Evolutionary conservation across 64 coral and sea anemone genomes (phyloP), one percentile per base, ranked within the genome.

Genomic region (Actinia tenebrosa): DNA sequence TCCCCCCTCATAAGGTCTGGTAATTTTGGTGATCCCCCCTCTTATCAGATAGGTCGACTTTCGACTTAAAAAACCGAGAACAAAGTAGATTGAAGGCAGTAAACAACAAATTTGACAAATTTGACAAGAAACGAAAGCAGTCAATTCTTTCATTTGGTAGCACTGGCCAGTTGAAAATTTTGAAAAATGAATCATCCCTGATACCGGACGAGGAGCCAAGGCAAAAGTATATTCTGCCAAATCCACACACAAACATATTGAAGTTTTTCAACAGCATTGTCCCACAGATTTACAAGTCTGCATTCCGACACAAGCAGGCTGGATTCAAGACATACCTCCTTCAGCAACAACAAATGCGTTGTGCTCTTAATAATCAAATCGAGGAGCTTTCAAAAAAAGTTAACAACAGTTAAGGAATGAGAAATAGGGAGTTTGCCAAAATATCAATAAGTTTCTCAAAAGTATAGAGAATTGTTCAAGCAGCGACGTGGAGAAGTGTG

Each of bases 381-480:
- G 61, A 87, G 59, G 85, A 86, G 30, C 79, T 91, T 37, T 87
- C 79, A 64, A 71, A 87, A 56, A 83, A 82, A 87, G 78, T 27
- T 5, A 91, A 58, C 59, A 91, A 91, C 61, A 27, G 84, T 61
- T 87, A 54, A 71, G 68, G 79, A 87, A 91, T 58, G 89, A 91
- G 77, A 91, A 87, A 64, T 91, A 80, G 45, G 89, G 89, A 87
- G 84, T 91, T 27, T 91, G 83, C 53, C 55, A 89, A 50, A 89
- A 89, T 69, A 82, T 89, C 53, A 81, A 60, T 27, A 88, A 15
- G 87, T 88, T 88, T 80, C 47, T 88, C 55, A 61, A 44, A 80
- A 78, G 77, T 43, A 45, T 43, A 13, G 75, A 78, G 75, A 81
- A 53, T 45, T 89, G 87, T 53, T 81, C 17, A 16, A 83, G 79